Evolutionary conservation across 2,888 invertebrate species (phyloP).

Genomic region (Alviniconcha strummeri): DNA sequence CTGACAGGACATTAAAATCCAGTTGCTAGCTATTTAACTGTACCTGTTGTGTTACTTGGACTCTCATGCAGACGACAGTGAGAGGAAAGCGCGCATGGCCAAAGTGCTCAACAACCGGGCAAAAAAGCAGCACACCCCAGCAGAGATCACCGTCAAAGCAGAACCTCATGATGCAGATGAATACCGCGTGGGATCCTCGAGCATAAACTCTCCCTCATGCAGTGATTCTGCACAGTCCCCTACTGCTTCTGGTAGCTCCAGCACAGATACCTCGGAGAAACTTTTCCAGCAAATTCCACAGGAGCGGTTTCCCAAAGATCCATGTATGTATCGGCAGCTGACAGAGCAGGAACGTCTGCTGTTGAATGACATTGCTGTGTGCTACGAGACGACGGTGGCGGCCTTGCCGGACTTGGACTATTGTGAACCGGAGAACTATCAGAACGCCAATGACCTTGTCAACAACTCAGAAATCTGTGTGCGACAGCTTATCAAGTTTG

Average conservation of each 20-base stretch:
- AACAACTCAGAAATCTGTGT: constrained; percentile 88
- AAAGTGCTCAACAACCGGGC: constrained; percentile 91
- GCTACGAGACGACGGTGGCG: constrained; percentile 59
- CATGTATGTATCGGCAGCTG: constrained; percentile 50
- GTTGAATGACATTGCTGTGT: constrained; percentile 51
- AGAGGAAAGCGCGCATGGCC: constrained; percentile 82
- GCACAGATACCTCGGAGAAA: constrained; percentile 23
- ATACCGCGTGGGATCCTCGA: constrained; percentile 36
- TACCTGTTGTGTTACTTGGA: too few species aligned
- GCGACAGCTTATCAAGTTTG: constrained; percentile 81
- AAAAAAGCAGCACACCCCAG: constrained; percentile 42
- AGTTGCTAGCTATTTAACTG: too few species aligned
- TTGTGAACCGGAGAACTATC: constrained; percentile 48
- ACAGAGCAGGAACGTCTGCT: constrained; percentile 51
- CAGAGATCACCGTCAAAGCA: constrained; percentile 42
- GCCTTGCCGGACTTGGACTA: constrained; percentile 44
- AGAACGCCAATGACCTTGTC: constrained; percentile 78
- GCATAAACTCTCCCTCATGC: constrained; percentile 19
- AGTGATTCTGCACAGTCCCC: constrained; percentile 24
- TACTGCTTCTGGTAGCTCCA: constrained; percentile 28
- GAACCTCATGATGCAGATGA: constrained; percentile 51
- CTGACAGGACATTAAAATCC: too few species aligned
- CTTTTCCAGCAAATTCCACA: constrained; percentile 41
- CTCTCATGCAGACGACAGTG: constrained; percentile 80
- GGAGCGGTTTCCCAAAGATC: constrained; percentile 47